Base-by-base conservation (phyloP, 2,888 invertebrate genomes). In the Lasioglossum figueresi region DNA sequence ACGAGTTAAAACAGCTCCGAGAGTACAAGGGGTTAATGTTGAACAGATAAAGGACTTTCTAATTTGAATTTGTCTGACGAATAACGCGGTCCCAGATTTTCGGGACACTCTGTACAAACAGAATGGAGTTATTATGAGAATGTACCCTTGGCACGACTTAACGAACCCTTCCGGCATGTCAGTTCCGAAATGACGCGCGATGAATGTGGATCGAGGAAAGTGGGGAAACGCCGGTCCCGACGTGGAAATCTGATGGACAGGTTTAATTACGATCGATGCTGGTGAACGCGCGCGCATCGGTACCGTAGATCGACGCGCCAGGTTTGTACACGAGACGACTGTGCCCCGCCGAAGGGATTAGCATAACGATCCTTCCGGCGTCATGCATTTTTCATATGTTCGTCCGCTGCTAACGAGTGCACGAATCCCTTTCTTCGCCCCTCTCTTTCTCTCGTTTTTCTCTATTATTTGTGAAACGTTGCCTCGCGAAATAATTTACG, bases 331-430 rank as follows among this genome's bases (percentile, higher is more conserved):
- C 82, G 81, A 85, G 86, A 80, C 52, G 78, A 43, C 66, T 80
- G 74, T 78, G 77, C 75, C 75, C 27, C 31, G 31, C 31, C 72
- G 72, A 73, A 77, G 34, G 77, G 82, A 90, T 90, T 90, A 88
- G 88, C 90, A 90, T 90, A 90, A 90, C 88, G 86, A 88, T 90
- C 83, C 88, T 90, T 84, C 83, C 86, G 82, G 84, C 87, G 79
- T 82, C 88, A 90, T 90, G 88, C 90, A 90, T 90, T 90, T 90
- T 90, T 90, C 90, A 90, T 90, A 85, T 43, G 80, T 72, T 79
- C 84, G 79, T 80, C 78, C 80, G 66, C n/a, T 52, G 75, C 83
- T 87, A 87, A 89, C 83, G 85, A 87, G 74, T 84, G 80, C 74
- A 70, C 82, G 81, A 83, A 76, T 80, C n/a, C 19, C 56, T 66